Evolutionary conservation across 2,888 invertebrate genomes (phyloP).

Genomic region (Erannis defoliaria): DNA sequence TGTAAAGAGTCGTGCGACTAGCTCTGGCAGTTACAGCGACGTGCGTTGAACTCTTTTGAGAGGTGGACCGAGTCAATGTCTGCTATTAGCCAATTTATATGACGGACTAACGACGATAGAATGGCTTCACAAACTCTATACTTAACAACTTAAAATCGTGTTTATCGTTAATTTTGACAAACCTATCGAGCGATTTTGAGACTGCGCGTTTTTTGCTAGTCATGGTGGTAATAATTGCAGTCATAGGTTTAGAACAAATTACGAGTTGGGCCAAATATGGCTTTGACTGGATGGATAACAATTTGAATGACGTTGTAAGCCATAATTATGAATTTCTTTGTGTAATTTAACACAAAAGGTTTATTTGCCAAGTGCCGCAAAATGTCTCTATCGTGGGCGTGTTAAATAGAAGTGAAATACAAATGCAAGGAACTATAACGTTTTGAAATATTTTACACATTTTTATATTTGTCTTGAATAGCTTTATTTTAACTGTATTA

Average conservation of each 20-base stretch:
- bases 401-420: background rate
- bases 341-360: slow-evolving; percentile 7
- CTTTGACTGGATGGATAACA: slow-evolving; percentile 5
- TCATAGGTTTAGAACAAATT: slow-evolving; percentile 18
- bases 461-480: no score
- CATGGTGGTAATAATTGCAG: slow-evolving; percentile 11
- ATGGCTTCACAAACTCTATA: slow-evolving; percentile 56
- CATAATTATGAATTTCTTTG: background rate
- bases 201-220: slow-evolving; percentile 13
- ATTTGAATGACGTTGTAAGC: slow-evolving; percentile 11
- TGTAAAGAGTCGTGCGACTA: slow-evolving; percentile 81
- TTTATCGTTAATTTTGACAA: slow-evolving; percentile 39
- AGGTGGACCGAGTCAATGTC: slow-evolving; percentile 73
- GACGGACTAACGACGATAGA: slow-evolving; percentile 64
- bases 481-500: no score
- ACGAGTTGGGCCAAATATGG: slow-evolving; percentile 8
- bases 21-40: slow-evolving; percentile 66
- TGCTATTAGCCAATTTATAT: slow-evolving; percentile 79
- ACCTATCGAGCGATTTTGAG: slow-evolving; percentile 23
- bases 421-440: no score
- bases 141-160: slow-evolving; percentile 33
- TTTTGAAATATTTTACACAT: no score
- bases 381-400: slow-evolving; percentile 18
- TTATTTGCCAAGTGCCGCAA: slow-evolving; percentile 1
- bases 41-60: slow-evolving; percentile 84